Evolutionary conservation across 2,797 vertebrate genomes (phyloP).

Genomic region (Adrianichthys oophorus): DNA sequence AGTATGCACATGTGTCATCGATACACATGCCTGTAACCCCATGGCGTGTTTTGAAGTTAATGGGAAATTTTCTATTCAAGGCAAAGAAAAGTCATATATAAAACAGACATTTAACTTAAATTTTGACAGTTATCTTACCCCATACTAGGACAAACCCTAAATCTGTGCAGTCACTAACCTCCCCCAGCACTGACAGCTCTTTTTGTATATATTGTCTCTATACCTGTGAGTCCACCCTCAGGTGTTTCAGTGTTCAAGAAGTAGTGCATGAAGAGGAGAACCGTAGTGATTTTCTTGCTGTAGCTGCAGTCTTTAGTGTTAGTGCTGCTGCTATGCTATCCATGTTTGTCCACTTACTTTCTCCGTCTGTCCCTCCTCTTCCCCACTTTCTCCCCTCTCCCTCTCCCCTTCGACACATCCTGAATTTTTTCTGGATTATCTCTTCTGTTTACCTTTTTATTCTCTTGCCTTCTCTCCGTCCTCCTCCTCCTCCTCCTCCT

Average conservation of each 20-base stretch:
- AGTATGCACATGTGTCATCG: no score
- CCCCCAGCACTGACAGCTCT: constrained; percentile 32
- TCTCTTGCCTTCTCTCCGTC: background rate
- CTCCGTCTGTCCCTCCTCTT: constrained; percentile 68
- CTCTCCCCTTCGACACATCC: constrained; percentile 3
- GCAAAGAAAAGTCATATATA: no score
- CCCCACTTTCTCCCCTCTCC: constrained; percentile 10
- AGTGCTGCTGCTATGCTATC: constrained; percentile 54
- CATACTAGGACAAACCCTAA: background rate
- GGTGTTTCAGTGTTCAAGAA: constrained; percentile 1
- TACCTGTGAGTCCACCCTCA: constrained; percentile 25
- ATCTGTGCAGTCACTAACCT: constrained; percentile 36
- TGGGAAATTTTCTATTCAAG: no score
- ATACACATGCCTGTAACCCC: no score
- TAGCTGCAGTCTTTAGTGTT: constrained; percentile 31
- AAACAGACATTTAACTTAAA: no score
- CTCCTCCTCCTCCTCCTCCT: background rate
- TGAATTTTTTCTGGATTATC: constrained; percentile 19
- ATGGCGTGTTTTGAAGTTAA: no score
- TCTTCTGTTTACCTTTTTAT: constrained; percentile 7
- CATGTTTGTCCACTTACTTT: constrained; percentile 65
- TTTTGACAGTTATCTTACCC: no score
- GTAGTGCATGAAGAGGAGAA: constrained; percentile 24
- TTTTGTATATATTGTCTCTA: constrained; percentile 36
- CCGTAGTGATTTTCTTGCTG: constrained; percentile 14